phyloP scores from a whole-genome alignment of 2,797 vertebrate genomes.

The Sphenopsis melanotis region DNA sequence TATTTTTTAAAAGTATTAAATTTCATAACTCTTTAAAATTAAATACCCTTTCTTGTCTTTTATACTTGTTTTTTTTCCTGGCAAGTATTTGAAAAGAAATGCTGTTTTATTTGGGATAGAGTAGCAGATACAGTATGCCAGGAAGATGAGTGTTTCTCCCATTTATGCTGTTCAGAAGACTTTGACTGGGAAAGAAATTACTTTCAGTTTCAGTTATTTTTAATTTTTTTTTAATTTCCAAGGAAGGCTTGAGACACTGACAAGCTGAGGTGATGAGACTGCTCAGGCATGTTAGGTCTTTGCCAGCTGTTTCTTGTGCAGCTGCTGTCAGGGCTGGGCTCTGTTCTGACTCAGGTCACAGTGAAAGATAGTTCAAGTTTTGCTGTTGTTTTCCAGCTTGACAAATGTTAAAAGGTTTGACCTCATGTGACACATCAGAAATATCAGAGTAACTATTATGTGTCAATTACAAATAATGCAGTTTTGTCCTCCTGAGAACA shows the following conservation, averaged over 20 bases:
- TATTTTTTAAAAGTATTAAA: too few relatives aligned
- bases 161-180: not conserved
- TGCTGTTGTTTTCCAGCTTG: constrained; percentile 8
- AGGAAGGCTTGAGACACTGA: not conserved
- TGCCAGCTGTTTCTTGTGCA: constrained; percentile 47
- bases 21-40: not conserved
- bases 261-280: not conserved
- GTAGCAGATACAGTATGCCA: not conserved
- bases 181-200: not conserved
- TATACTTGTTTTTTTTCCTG: not conserved
- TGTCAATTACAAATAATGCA: not conserved
- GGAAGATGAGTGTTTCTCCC: not conserved
- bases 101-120: not conserved
- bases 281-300: not conserved
- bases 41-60: not conserved
- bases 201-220: not conserved
- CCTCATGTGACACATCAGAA: not conserved
- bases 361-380: not conserved
- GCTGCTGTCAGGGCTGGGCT: constrained; percentile 34
- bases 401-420: not conserved
- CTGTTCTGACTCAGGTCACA: not conserved
- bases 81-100: not conserved
- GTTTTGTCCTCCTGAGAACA: not conserved
- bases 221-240: not conserved
- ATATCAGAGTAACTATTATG: not conserved